Base-by-base conservation (phyloP, 2,113 vertebrate genomes). In the Lepisosteus oculatus region DNA sequence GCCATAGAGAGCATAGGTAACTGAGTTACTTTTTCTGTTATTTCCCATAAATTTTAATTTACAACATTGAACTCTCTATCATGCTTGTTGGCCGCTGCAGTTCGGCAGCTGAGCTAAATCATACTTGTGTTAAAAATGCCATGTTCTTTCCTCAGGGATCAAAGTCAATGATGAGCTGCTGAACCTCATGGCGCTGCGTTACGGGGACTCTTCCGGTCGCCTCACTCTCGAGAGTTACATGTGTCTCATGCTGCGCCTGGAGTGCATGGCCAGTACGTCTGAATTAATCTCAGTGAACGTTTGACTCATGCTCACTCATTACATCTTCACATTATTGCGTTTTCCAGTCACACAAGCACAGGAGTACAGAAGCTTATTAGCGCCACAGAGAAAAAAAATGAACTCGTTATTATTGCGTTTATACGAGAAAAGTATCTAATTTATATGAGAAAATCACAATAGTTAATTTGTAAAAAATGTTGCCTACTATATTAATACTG, bases 211-310 rank as follows among this genome's bases (percentile, higher is more conserved):
- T 17, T 70, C 71, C 41, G 83, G 85, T 54, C 72, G 85, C 55
- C 74, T 91, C 44, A 81, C 79, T 0, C 74, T 90, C 75, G 88
- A 90, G 77, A 89, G 66, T 71, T 91, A 89, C 80, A 87, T 90
- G 55, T 80, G 71, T 43, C 86, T 92, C 44, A 72, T 84, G 15
- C 74, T 92, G 42, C 90, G 89, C 14, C 12, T 89, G 17, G 71
- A 85, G 55, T 82, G 79, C 82, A 90, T 90, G 88, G 3, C 65
- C 44, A 85, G 90, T 90, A 63, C 72, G 89, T 86, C 9, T 41
- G 11, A 14, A 12, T 14, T 14, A 45, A 29, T 14, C 3, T 8
- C 5, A 61, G 14, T 12, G 14, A 43, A 29, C 1, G 29, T 29
- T 29, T 29, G 29, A 29, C 29, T 29, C 29, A 29, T 29, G 29